Percentiles rank a stretch among this genome's conserved stretches.
phyloP scores from a whole-genome alignment of 1,140 invertebrate species.

The Tetraneura akinire region DNA sequence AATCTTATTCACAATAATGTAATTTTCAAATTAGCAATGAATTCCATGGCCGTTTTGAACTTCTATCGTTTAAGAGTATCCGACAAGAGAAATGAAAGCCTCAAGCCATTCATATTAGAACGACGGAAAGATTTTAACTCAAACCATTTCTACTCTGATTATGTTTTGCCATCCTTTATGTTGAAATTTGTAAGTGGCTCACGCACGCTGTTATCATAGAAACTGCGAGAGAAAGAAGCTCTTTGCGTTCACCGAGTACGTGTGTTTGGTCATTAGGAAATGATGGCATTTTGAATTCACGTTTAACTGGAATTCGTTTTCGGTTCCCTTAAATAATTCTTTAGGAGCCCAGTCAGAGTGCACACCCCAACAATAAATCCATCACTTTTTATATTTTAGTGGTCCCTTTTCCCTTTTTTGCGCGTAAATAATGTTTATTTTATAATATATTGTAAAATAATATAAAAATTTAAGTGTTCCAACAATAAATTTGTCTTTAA shows the following conservation, averaged over 20 bases:
- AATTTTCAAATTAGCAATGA: not conserved
- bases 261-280: constrained; percentile 44
- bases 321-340: constrained; percentile 23
- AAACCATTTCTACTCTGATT: constrained; percentile 20
- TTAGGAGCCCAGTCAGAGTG: constrained; percentile 19
- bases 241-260: not conserved
- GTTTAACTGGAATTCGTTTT: constrained; percentile 44
- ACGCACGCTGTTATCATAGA: constrained; percentile 43
- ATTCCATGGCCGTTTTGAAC: not conserved
- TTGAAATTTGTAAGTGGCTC: constrained; percentile 49
- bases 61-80: constrained; percentile 15
- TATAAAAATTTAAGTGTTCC: too few relatives aligned
- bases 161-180: constrained; percentile 13
- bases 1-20: not conserved
- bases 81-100: constrained; percentile 15
- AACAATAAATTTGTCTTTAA: too few relatives aligned
- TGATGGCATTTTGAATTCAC: constrained; percentile 37
- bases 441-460: too few relatives aligned
- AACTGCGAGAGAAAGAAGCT: not conserved
- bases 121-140: constrained; percentile 14
- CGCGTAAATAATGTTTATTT: constrained; percentile 14
- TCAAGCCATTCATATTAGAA: not conserved
- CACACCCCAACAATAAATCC: constrained; percentile 26
- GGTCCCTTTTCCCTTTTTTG: not conserved
- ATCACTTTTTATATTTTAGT: constrained; percentile 15